A percentile compares a stretch with the other conserved stretches of the same genome.
Conservation (phyloP, 2,113 vertebrate genomes). For the Macrotis lagotis region DNA sequence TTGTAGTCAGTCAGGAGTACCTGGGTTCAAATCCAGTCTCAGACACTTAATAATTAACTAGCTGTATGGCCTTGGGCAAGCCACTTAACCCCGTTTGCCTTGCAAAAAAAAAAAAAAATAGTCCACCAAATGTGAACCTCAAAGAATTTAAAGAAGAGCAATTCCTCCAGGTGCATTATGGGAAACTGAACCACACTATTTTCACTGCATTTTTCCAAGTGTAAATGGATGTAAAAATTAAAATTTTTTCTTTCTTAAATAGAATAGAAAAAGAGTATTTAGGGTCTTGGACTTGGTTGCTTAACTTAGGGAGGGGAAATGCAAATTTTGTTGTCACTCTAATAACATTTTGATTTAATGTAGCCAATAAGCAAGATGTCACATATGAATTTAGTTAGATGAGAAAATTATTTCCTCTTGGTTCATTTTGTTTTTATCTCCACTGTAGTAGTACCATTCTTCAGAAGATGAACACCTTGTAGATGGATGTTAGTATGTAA, state of each 20-base stretch:
- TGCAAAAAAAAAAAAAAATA: no score
- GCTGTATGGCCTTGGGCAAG: no score
- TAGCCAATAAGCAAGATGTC: slow-evolving; percentile 35
- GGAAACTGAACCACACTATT: background rate
- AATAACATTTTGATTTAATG: slow-evolving; percentile 28
- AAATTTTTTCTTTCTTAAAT: slow-evolving; percentile 35
- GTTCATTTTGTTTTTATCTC: slow-evolving; percentile 44
- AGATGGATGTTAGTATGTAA: slow-evolving; percentile 42
- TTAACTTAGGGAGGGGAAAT: slow-evolving; percentile 51
- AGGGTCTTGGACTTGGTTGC: background rate
- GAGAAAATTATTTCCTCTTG: slow-evolving; percentile 7
- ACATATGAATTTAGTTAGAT: background rate
- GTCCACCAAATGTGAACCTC: no score
- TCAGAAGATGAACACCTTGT: slow-evolving; percentile 55
- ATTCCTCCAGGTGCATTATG: background rate
- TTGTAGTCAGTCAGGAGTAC: no score
- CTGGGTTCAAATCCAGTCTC: no score
- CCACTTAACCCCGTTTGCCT: no score
- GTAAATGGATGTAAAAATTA: slow-evolving; percentile 40
- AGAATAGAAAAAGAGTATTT: background rate
- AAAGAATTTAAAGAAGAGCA: background rate
- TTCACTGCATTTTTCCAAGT: slow-evolving; percentile 20
- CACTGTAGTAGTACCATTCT: slow-evolving; percentile 12
- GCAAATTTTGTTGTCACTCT: slow-evolving; percentile 40
- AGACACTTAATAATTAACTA: no score